These are phyloP conservation scores for Malurus alboscapulatus DNA, from an alignment of 2,113 vertebrate genomes.

Conservation along the genomic window DNA sequence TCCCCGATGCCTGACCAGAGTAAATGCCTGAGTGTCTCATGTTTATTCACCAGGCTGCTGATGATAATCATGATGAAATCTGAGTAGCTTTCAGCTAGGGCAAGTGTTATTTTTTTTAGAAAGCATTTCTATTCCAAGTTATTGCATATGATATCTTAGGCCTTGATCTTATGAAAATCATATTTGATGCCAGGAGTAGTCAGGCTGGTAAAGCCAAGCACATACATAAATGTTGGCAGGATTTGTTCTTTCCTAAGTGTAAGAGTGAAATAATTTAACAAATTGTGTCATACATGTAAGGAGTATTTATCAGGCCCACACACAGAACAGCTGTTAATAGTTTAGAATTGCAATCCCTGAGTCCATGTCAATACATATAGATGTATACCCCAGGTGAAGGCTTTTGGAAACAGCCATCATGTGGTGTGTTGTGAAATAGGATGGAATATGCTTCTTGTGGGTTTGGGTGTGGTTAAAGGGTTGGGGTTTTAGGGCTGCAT, in stretches of 20 bases:
- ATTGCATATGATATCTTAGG: constrained; percentile 8
- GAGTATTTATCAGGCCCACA: neutral
- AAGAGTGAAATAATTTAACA: constrained; percentile 12
- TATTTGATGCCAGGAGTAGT: neutral
- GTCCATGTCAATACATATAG: neutral
- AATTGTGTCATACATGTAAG: neutral
- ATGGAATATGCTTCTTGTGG: neutral
- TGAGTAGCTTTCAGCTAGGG: neutral
- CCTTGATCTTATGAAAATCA: constrained; percentile 1
- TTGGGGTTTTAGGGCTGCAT: neutral
- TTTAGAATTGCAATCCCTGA: neutral
- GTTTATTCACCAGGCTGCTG: constrained; percentile 4
- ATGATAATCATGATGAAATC: neutral
- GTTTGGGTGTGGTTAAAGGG: neutral
- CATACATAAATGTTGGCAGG: neutral
- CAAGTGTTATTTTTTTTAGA: neutral
- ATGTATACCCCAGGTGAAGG: neutral
- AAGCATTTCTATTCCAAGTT: neutral
- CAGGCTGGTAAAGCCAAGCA: constrained; percentile 12
- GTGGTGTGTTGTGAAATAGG: neutral
- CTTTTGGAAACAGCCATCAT: neutral
- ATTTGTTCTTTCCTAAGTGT: neutral
- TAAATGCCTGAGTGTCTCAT: neutral
- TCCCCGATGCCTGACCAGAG: neutral
- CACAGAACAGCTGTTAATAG: neutral